These are phyloP conservation scores for Intellagama lesueurii DNA, from an alignment of 2,797 vertebrate genomes.

Conservation along the genomic window DNA sequence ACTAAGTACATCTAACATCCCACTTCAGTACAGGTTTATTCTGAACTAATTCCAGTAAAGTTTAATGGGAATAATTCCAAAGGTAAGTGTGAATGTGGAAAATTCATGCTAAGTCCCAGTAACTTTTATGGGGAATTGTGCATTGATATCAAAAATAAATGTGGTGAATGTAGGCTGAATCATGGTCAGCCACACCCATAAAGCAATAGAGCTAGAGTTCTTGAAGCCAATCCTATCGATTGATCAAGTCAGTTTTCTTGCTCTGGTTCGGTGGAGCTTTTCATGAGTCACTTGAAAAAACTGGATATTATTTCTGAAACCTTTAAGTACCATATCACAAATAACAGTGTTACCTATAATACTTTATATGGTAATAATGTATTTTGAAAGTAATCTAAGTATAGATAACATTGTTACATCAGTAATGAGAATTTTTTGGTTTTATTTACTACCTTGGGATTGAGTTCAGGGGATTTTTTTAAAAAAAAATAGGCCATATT, in stretches of 20 bases:
- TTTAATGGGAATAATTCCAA: background rate
- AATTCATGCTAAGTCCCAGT: background rate
- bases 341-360: too few species aligned
- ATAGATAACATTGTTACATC: too few species aligned
- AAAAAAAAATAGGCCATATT: background rate
- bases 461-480: background rate
- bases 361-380: too few species aligned
- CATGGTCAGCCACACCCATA: background rate
- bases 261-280: background rate
- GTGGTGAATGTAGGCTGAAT: background rate
- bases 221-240: background rate
- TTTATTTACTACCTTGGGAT: too few species aligned
- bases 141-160: background rate
- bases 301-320: background rate
- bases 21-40: background rate
- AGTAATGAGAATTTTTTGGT: too few species aligned
- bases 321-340: background rate
- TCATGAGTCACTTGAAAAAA: background rate
- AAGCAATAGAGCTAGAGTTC: background rate
- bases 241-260: background rate
- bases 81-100: background rate
- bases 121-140: background rate
- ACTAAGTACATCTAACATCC: background rate
- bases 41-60: slow-evolving; percentile 1
- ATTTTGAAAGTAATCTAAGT: too few species aligned